phyloP scores from a whole-genome alignment of 2,797 vertebrate species.

The Pteronotus mesoamericanus region DNA sequence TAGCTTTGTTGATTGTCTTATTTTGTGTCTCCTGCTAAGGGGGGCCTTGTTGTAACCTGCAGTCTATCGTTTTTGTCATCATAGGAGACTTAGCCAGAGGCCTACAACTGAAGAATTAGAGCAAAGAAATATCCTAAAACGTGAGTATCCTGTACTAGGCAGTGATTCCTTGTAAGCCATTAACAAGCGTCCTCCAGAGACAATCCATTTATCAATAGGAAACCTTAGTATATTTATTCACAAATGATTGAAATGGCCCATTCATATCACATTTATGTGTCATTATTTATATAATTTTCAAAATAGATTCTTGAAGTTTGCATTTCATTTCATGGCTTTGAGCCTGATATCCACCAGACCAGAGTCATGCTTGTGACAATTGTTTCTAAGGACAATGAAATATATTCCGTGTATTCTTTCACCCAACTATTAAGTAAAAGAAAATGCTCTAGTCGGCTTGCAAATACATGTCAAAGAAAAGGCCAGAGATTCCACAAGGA shows the following conservation, averaged over 20 bases:
- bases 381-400: conserved; percentile 51
- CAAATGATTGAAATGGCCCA: background rate
- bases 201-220: background rate
- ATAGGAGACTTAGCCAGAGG: conserved; percentile 95
- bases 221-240: background rate
- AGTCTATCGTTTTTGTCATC: conserved; percentile 58
- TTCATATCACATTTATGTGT: background rate
- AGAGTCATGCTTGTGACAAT: background rate
- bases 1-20: background rate
- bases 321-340: conserved; percentile 1
- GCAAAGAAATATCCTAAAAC: conserved; percentile 96
- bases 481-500: conserved; percentile 22
- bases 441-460: conserved; percentile 5
- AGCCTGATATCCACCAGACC: background rate
- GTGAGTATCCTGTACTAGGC: conserved; percentile 82
- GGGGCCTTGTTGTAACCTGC: conserved; percentile 52
- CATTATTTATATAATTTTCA: background rate
- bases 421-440: conserved; percentile 22
- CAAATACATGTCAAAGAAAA: conserved; percentile 51
- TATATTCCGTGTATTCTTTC: conserved; percentile 20
- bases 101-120: conserved; percentile 96
- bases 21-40: background rate
- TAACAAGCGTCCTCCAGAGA: background rate
- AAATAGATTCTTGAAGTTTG: conserved; percentile 30
- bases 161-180: background rate